Evolutionary conservation across 1,140 invertebrate species (phyloP).

Genomic region (Drosophila busckii): DNA sequence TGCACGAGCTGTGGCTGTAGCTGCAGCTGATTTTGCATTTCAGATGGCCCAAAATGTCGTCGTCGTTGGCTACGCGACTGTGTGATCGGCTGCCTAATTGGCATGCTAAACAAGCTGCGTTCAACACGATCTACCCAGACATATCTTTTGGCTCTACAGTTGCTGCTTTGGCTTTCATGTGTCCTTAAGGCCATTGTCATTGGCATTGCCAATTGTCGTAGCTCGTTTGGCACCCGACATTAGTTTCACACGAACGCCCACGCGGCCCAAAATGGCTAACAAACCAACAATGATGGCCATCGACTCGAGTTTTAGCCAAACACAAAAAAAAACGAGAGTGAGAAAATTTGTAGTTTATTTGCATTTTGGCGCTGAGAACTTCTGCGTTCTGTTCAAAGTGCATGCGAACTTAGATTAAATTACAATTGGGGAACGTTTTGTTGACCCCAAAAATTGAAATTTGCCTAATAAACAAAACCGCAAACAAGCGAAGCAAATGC

Average conservation of each 20-base stretch:
- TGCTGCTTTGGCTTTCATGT: neutral
- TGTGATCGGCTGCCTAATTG: slow-evolving; percentile 71
- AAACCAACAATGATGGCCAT: slow-evolving; percentile 52
- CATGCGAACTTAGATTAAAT: too few species aligned
- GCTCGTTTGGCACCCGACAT: slow-evolving; percentile 60
- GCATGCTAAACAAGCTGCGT: slow-evolving; percentile 77
- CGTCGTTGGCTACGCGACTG: too few species aligned
- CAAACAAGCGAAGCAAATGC: slow-evolving; percentile 27
- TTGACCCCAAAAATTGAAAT: slow-evolving; percentile 8
- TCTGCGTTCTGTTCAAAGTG: too few species aligned
- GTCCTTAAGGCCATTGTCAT: slow-evolving; percentile 28
- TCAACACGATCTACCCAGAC: slow-evolving; percentile 74
- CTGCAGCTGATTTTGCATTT: slow-evolving; percentile 76
- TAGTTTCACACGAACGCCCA: slow-evolving; percentile 72
- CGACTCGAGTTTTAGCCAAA: slow-evolving; percentile 15
- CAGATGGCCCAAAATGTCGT: slow-evolving; percentile 52
- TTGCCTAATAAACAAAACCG: slow-evolving; percentile 30
- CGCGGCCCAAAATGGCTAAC: slow-evolving; percentile 23
- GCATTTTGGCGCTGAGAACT: neutral
- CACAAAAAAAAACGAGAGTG: slow-evolving; percentile 47
- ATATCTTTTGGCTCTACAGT: slow-evolving; percentile 37
- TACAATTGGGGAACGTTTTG: neutral
- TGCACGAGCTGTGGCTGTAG: too few species aligned
- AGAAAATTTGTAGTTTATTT: slow-evolving; percentile 52
- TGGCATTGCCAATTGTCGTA: slow-evolving; percentile 54